Conservation (phyloP, 2,888 invertebrate species). For the Camponotus fellah region DNA sequence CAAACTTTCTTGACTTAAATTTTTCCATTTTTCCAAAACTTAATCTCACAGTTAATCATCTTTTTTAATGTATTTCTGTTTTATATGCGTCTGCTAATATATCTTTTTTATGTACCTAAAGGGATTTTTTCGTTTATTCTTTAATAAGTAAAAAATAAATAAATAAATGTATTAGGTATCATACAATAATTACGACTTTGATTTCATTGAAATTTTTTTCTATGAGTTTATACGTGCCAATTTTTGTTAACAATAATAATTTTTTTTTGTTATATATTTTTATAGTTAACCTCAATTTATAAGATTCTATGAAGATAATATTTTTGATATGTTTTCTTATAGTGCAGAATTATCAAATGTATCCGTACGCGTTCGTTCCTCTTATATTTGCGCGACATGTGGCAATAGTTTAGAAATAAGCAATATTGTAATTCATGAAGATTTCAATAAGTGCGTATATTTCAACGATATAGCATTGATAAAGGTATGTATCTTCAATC, state of each 20-base stretch:
- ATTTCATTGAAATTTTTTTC: not conserved
- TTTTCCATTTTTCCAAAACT: too few species aligned
- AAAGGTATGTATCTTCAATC: constrained; percentile 69
- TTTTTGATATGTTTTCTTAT: not conserved
- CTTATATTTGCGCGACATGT: not conserved
- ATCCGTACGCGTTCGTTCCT: constrained; percentile 57
- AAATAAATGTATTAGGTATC: too few species aligned
- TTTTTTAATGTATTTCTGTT: too few species aligned
- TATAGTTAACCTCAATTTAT: not conserved
- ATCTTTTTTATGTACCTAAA: too few species aligned
- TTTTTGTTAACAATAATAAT: not conserved
- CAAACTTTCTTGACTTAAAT: too few species aligned
- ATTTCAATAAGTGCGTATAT: constrained; percentile 70
- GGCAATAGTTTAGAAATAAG: constrained; percentile 66
- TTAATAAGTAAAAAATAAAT: too few species aligned
- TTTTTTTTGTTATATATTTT: not conserved
- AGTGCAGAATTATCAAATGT: constrained; percentile 32
- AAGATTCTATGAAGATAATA: not conserved
- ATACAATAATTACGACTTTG: not conserved
- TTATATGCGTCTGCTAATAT: too few species aligned
- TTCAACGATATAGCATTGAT: constrained; percentile 79
- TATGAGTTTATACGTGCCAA: not conserved
- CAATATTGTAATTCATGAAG: constrained; percentile 72
- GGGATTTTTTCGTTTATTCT: too few species aligned
- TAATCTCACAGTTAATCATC: too few species aligned